These are phyloP conservation scores for Anoplopoma fimbria DNA, from an alignment of 2,113 vertebrate genomes.

Conservation along the genomic window DNA sequence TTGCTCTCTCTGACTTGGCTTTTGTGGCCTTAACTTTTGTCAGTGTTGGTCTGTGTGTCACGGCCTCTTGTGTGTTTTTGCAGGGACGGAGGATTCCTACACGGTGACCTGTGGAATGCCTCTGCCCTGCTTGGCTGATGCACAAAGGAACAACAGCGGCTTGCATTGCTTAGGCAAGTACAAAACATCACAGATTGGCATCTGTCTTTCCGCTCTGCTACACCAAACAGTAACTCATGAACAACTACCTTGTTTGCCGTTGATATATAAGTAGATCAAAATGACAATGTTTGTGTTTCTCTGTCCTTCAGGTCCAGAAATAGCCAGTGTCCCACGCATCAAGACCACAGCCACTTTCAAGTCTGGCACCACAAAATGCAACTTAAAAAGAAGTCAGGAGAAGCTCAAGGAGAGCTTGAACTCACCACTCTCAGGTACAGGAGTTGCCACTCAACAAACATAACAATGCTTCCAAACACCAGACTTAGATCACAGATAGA, in stretches of 20 bases:
- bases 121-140: slow-evolving; percentile 79
- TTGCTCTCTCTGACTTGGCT: slow-evolving; percentile 64
- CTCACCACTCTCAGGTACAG: slow-evolving; percentile 90
- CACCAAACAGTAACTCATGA: slow-evolving; percentile 52
- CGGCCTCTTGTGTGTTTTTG: slow-evolving; percentile 74
- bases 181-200: slow-evolving; percentile 63
- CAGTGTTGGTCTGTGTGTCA: slow-evolving; percentile 58
- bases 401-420: slow-evolving; percentile 88
- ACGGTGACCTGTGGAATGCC: slow-evolving; percentile 88
- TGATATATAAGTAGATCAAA: slow-evolving; percentile 36
- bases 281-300: slow-evolving; percentile 36
- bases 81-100: slow-evolving; percentile 87
- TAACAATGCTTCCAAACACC: slow-evolving; percentile 36
- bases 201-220: slow-evolving; percentile 71
- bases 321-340: slow-evolving; percentile 82
- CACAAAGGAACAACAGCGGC: slow-evolving; percentile 81
- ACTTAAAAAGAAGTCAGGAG: slow-evolving; percentile 91
- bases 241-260: slow-evolving; percentile 30
- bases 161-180: slow-evolving; percentile 83
- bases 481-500: slow-evolving; percentile 40
- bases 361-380: slow-evolving; percentile 92
- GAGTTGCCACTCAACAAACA: slow-evolving; percentile 36
- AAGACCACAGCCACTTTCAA: slow-evolving; percentile 94
- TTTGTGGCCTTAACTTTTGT: slow-evolving; percentile 71
- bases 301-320: slow-evolving; percentile 80